phyloP scores from a whole-genome alignment of 1,140 invertebrate genomes.

The Batillaria attramentaria region DNA sequence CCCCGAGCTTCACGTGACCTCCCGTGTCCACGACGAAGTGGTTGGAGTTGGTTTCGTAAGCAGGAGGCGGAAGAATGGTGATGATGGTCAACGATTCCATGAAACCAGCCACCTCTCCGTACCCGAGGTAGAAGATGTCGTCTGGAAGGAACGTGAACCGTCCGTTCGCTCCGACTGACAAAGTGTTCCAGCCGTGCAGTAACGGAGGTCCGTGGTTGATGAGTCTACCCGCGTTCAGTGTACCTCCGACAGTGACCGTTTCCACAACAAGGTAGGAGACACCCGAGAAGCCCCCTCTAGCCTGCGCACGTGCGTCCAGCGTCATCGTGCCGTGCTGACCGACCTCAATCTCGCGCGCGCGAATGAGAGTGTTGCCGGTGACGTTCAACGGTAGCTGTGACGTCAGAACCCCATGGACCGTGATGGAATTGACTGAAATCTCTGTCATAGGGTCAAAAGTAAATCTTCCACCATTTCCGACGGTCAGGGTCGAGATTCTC shows the following conservation, averaged over 20 bases:
- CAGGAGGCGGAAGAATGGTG: conserved; percentile 29
- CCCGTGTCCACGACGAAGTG: conserved; percentile 34
- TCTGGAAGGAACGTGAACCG: conserved; percentile 13
- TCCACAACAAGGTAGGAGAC: conserved; percentile 44
- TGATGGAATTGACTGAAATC: conserved; percentile 43
- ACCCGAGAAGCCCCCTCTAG: conserved; percentile 38
- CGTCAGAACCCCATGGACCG: conserved; percentile 47
- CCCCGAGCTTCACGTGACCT: conserved; percentile 29
- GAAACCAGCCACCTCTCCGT: conserved; percentile 34
- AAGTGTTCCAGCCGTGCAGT: conserved; percentile 38
- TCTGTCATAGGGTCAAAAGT: conserved; percentile 12
- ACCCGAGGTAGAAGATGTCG: conserved; percentile 37
- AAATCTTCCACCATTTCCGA: conserved; percentile 25
- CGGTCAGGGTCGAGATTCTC: not conserved
- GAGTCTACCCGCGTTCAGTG: conserved; percentile 44
- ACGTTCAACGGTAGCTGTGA: conserved; percentile 45
- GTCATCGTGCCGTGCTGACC: conserved; percentile 39
- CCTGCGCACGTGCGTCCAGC: conserved; percentile 47
- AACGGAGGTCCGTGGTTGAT: conserved; percentile 41
- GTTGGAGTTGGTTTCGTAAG: conserved; percentile 34
- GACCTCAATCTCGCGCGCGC: conserved; percentile 37
- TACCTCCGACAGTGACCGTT: conserved; percentile 46
- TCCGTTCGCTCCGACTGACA: conserved; percentile 6
- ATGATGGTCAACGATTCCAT: conserved; percentile 31
- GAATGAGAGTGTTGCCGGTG: conserved; percentile 33